Conservation (phyloP, 2,113 vertebrate species). For the Sciurus niger region DNA sequence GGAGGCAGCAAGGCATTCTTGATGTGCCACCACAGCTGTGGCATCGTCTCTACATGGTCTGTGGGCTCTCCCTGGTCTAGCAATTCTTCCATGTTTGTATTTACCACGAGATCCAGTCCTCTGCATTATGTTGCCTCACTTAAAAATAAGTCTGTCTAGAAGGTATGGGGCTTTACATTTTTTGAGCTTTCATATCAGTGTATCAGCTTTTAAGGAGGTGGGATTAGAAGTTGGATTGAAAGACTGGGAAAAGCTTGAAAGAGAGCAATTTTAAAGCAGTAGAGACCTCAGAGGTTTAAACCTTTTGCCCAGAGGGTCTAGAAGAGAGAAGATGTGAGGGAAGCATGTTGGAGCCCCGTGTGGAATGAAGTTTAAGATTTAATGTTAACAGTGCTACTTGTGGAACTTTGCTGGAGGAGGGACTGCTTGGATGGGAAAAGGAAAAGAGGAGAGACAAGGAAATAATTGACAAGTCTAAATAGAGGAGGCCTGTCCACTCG, state of each 20-base stretch:
- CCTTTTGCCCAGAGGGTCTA: background rate
- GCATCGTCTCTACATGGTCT: background rate
- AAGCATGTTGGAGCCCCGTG: background rate
- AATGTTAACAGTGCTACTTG: background rate
- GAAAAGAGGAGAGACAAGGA: constrained; percentile 76
- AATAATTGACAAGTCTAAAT: constrained; percentile 84
- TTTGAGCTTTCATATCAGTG: background rate
- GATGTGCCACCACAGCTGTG: accelerated
- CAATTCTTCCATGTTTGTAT: background rate
- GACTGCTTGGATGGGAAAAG: constrained; percentile 71
- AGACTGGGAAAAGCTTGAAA: constrained; percentile 33
- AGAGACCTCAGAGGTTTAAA: background rate
- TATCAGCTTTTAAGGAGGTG: background rate
- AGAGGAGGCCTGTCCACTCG: constrained; percentile 82
- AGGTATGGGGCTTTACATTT: background rate
- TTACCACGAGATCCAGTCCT: background rate
- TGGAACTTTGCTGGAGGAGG: constrained; percentile 88
- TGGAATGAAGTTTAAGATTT: background rate
- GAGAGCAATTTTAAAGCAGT: background rate
- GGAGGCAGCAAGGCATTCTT: background rate
- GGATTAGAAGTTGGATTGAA: background rate
- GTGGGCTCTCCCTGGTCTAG: no score
- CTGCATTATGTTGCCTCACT: background rate
- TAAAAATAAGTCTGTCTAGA: background rate
- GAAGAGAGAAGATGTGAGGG: background rate